Evolutionary conservation across 2,888 invertebrate genomes (phyloP), one percentile per base, ranked within the genome.

Genomic region (Nomada ferruginata): DNA sequence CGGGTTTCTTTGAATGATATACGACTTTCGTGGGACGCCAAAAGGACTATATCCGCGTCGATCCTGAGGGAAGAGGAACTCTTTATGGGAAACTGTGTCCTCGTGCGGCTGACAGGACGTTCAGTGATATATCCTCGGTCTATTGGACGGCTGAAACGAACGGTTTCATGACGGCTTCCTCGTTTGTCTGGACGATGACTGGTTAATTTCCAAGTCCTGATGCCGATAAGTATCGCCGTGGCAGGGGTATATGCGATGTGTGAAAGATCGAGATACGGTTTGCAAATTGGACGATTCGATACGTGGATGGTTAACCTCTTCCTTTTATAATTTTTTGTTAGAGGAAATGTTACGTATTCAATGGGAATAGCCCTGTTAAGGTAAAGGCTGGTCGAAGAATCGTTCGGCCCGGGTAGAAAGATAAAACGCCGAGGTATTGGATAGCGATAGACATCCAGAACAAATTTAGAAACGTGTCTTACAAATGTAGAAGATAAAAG

Each of bases 1-100:
- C 76, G 42, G 75, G 79, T 83, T 83, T 83, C 79, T 76, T 75
- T 70, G 73, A 66, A 84, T 84, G 84, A 84, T 83, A 76, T 83
- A 84, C 79, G 84, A 80, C 76, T 76, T 75, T 73, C 69, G 60
- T 26, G 69, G 66, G 70, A 72, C 69, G 64, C 60, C 72, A 69
- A 76, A 69, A 69, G 11, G 73, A 69, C 52, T 11, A 69, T n/a
- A 11, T 42, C 55, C 23, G 23, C 57, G 71, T 61, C 59, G 61
- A 80, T 77, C 68, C 55, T 7, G 15, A 5, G 61, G 15, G 50
- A 59, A 69, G 61, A 18, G 18, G 20, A 18, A 53, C 65, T 26
- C 47, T 60, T 59, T 50, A 53, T 64, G 71, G 71, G 63, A 64
- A 82, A 82, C 61, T 29, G 75, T 82, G 82, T 82, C 82, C 66